Evolutionary conservation across 1,140 invertebrate species (phyloP).

Genomic region (Hypsibius dujardini): DNA sequence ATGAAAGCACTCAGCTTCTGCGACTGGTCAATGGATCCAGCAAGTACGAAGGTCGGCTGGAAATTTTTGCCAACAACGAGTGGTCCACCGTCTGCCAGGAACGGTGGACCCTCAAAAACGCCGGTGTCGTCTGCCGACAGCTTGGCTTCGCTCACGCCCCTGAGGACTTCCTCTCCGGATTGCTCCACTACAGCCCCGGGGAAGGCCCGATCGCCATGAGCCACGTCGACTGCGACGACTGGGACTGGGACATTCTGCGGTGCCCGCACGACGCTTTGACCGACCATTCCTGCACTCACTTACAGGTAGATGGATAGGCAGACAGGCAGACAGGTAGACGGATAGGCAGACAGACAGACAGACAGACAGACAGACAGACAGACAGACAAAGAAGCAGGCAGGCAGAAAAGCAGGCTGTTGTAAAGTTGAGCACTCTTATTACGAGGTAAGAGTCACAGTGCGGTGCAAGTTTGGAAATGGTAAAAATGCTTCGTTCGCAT

Average conservation of each 20-base stretch:
- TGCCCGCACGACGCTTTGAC: conserved; percentile 36
- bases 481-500: no score
- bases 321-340: no score
- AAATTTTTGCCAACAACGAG: conserved; percentile 53
- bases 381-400: no score
- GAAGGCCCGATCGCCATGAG: conserved; percentile 36
- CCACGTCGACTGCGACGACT: conserved; percentile 71
- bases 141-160: conserved; percentile 78
- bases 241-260: conserved; percentile 74
- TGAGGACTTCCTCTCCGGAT: conserved; percentile 66
- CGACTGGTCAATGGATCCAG: conserved; percentile 55
- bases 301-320: no score
- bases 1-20: conserved; percentile 38
- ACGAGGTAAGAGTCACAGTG: no score
- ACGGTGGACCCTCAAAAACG: conserved; percentile 73
- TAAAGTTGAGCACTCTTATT: no score
- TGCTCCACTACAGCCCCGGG: conserved; percentile 32
- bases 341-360: no score
- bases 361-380: no score
- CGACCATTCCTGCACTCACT: conserved; percentile 71
- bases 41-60: conserved; percentile 54
- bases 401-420: no score
- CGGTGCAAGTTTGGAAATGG: no score
- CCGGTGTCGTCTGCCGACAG: conserved; percentile 83
- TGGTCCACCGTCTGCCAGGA: conserved; percentile 97